These are phyloP conservation scores for Troides oblongomaculatus DNA, from an alignment of 2,888 invertebrate genomes.

Conservation along the genomic window DNA sequence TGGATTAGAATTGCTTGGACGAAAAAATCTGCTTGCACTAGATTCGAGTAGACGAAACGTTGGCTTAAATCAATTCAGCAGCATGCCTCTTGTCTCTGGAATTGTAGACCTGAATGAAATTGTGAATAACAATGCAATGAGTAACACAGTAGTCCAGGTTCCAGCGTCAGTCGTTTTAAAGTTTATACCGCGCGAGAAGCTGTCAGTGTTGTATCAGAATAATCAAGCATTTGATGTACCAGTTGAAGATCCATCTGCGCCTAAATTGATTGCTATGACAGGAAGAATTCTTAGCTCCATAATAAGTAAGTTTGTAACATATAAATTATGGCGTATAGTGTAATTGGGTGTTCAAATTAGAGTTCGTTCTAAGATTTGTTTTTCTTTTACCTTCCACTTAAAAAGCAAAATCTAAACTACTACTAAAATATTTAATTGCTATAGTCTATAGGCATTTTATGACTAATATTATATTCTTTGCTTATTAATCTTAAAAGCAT, in stretches of 20 bases:
- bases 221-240: conserved; percentile 15
- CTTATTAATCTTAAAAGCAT: no score
- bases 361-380: no score
- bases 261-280: conserved; percentile 14
- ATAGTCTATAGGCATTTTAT: no score
- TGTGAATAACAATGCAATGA: conserved; percentile 10
- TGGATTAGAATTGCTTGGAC: neutral
- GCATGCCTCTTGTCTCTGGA: neutral
- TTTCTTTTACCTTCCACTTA: no score
- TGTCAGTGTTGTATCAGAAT: conserved; percentile 8
- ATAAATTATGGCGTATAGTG: neutral
- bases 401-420: no score
- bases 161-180: conserved; percentile 3
- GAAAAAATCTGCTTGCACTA: neutral
- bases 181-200: conserved; percentile 6
- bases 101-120: neutral
- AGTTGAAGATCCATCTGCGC: conserved; percentile 3
- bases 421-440: no score
- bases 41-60: conserved; percentile 9
- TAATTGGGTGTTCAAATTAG: neutral
- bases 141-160: conserved; percentile 4
- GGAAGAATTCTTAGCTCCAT: conserved; percentile 6
- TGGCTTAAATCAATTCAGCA: neutral
- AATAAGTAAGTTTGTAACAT: conserved; percentile 9
- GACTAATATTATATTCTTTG: no score